phyloP scores from a whole-genome alignment of 1,140 invertebrate species.

The Adelges cooleyi region DNA sequence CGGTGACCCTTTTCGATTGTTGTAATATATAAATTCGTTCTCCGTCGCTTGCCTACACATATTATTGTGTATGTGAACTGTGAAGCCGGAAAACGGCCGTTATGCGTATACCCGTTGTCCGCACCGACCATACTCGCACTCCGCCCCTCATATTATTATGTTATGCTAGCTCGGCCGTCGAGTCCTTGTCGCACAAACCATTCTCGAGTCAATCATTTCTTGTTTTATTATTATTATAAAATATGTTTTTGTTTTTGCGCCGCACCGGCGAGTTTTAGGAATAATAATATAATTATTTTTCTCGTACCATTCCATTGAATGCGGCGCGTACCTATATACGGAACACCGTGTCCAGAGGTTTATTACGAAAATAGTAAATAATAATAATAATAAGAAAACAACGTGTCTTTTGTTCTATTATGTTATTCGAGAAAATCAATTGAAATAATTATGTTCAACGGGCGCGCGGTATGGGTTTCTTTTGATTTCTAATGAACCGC shows the following conservation, averaged over 20 bases:
- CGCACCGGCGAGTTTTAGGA: neutral
- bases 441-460: neutral
- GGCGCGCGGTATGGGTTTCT: conserved; percentile 20
- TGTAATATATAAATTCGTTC: no score
- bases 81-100: conserved; percentile 14
- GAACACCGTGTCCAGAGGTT: neutral
- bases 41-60: no score
- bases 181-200: neutral
- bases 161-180: neutral
- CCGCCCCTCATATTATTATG: neutral
- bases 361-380: conserved; percentile 14
- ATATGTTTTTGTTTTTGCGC: neutral
- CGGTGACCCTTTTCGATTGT: neutral
- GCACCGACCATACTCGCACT: neutral
- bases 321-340: no score
- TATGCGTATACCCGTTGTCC: no score
- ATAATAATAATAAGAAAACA: neutral
- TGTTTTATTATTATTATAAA: neutral
- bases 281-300: conserved; percentile 1
- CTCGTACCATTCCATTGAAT: neutral
- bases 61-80: no score
- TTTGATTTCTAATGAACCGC: conserved; percentile 1
- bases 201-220: conserved; percentile 25
- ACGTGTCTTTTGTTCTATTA: conserved; percentile 25
- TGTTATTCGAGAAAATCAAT: conserved; percentile 26